Percentiles rank a stretch among this genome's conserved stretches.
phyloP scores from a whole-genome alignment of 1,140 invertebrate species.

The Hestina assimilis region DNA sequence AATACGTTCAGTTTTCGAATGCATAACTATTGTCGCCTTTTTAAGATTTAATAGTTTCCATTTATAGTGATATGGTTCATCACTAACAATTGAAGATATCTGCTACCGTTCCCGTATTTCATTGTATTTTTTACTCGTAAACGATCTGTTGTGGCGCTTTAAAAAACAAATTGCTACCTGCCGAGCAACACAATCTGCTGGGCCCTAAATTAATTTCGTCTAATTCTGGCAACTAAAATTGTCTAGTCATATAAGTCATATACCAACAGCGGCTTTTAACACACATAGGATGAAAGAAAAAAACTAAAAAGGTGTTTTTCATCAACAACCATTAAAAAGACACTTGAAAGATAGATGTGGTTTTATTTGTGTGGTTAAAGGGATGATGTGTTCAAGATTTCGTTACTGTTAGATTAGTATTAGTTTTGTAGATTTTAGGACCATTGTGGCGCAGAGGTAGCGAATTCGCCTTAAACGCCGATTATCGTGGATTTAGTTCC shows the following conservation, averaged over 20 bases:
- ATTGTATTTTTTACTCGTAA: conserved; percentile 40
- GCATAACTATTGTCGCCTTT: conserved; percentile 45
- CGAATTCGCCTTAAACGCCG: too few species aligned
- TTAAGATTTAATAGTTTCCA: conserved; percentile 67
- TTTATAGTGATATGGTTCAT: conserved; percentile 64
- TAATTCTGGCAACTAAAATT: conserved; percentile 57
- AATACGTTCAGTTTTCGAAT: conserved; percentile 32
- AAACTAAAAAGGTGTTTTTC: conserved; percentile 57
- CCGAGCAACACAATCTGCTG: conserved; percentile 46
- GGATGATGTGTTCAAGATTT: too few species aligned
- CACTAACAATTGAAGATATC: conserved; percentile 58
- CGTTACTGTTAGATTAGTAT: too few species aligned
- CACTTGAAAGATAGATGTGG: conserved; percentile 67
- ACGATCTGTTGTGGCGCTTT: conserved; percentile 35
- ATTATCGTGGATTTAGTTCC: too few species aligned
- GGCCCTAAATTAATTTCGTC: conserved; percentile 71
- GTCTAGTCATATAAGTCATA: conserved; percentile 64
- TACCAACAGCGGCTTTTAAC: conserved; percentile 61
- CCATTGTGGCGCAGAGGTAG: too few species aligned
- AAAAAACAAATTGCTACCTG: conserved; percentile 61
- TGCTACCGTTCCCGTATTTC: conserved; percentile 62
- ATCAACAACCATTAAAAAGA: conserved; percentile 63
- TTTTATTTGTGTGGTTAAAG: conserved; percentile 30
- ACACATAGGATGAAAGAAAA: conserved; percentile 39
- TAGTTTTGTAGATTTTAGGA: too few species aligned